Percentiles rank a stretch among this genome's conserved stretches.
These are phyloP conservation scores for Sebastes alutus DNA, from an alignment of 2,797 vertebrate species.

Conservation along the genomic window DNA sequence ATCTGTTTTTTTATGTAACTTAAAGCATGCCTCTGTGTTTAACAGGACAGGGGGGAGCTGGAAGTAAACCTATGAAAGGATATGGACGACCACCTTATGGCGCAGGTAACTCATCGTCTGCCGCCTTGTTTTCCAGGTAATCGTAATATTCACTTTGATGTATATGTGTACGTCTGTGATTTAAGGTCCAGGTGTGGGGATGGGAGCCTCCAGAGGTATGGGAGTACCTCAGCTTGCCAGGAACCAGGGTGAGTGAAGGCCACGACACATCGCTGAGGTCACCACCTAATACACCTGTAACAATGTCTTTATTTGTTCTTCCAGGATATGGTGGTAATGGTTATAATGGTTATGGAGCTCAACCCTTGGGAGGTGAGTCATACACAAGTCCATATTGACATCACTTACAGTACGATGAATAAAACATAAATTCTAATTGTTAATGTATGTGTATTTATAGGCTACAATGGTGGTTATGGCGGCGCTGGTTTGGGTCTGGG, in stretches of 20 bases:
- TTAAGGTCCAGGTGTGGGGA: slow-evolving; percentile 40
- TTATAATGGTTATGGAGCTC: slow-evolving; percentile 58
- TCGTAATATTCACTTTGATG: not conserved
- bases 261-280: not conserved
- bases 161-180: not conserved
- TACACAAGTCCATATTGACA: not conserved
- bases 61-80: slow-evolving; percentile 65
- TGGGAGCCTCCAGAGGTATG: slow-evolving; percentile 43
- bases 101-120: slow-evolving; percentile 49
- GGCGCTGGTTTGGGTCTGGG: slow-evolving; percentile 55
- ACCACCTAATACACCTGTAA: not conserved
- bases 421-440: not conserved
- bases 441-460: slow-evolving; percentile 39
- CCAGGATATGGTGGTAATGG: slow-evolving; percentile 56
- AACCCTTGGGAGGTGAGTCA: slow-evolving; percentile 62
- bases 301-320: slow-evolving; percentile 15
- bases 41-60: slow-evolving; percentile 50
- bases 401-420: not conserved
- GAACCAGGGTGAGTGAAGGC: slow-evolving; percentile 46
- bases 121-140: not conserved
- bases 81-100: slow-evolving; percentile 55
- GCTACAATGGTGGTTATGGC: slow-evolving; percentile 56
- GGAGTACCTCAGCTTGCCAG: slow-evolving; percentile 61
- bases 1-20: not conserved
- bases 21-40: not conserved